Conservation (phyloP, 2,888 invertebrate genomes). For the Drosophila kuntzei region DNA sequence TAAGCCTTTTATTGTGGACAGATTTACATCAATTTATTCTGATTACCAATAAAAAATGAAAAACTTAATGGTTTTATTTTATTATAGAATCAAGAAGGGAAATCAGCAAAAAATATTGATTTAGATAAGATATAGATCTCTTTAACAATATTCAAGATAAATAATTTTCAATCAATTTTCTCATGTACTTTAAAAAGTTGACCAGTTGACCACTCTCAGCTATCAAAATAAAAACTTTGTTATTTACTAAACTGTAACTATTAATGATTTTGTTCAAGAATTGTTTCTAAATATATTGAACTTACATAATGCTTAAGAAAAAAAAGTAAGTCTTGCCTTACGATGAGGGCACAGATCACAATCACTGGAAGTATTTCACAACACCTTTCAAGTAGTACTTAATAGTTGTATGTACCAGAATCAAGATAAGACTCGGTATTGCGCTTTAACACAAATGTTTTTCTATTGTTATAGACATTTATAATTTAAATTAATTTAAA, state of each 20-base stretch:
- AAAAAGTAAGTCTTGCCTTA: neutral
- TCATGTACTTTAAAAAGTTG: too few relatives aligned
- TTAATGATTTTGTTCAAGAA: neutral
- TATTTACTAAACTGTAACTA: neutral
- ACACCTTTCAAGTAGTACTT: constrained; percentile 8
- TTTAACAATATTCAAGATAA: neutral
- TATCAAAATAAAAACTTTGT: too few relatives aligned
- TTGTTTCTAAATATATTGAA: neutral
- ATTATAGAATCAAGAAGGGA: too few relatives aligned
- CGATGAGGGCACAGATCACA: neutral
- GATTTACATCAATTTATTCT: too few relatives aligned
- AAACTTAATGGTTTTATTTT: too few relatives aligned
- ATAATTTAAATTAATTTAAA: neutral
- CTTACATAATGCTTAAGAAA: constrained; percentile 23
- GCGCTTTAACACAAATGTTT: constrained; percentile 10
- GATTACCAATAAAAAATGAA: neutral
- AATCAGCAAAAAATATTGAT: too few relatives aligned
- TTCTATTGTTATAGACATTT: neutral
- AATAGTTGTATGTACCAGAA: neutral
- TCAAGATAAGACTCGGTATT: constrained; percentile 23
- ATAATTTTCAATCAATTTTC: neutral
- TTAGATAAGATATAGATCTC: neutral
- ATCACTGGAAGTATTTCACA: constrained; percentile 25
- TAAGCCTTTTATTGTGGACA: too few relatives aligned
- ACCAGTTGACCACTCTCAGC: too few relatives aligned